These are phyloP conservation scores for Lepus oiostolus DNA, from an alignment of 2,797 vertebrate genomes.

Conservation along the genomic window DNA sequence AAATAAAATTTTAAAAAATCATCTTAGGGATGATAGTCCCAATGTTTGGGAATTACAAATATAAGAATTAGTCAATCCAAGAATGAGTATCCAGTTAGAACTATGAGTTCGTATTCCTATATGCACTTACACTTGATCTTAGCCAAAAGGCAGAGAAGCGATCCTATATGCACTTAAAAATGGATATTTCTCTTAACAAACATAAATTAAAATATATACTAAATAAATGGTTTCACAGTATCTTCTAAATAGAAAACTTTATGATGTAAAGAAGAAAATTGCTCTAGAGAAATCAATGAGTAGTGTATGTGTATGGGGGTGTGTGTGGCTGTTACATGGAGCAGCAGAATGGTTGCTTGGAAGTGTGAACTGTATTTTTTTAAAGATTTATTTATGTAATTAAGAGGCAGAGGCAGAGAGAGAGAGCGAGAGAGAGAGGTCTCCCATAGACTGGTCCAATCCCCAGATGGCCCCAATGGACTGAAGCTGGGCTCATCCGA, in stretches of 20 bases:
- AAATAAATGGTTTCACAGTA: slow-evolving; percentile 50
- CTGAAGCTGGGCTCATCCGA: too few species aligned
- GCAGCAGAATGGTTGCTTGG: background rate
- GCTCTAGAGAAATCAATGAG: slow-evolving; percentile 50
- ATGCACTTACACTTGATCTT: too few species aligned
- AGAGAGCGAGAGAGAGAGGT: too few species aligned
- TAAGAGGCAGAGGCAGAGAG: too few species aligned
- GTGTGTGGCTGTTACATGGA: background rate
- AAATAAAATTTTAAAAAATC: background rate
- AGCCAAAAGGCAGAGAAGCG: background rate
- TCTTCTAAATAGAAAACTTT: slow-evolving; percentile 61
- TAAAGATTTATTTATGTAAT: too few species aligned
- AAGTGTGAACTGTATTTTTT: background rate
- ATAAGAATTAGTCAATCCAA: background rate
- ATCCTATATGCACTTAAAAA: slow-evolving; percentile 38
- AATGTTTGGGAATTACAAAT: slow-evolving; percentile 4
- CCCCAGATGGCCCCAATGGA: too few species aligned
- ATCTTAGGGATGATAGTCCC: background rate
- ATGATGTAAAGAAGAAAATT: slow-evolving; percentile 66
- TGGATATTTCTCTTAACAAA: slow-evolving; percentile 62
- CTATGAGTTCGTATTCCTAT: background rate
- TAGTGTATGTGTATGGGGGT: background rate
- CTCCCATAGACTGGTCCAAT: too few species aligned
- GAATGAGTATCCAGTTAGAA: slow-evolving; percentile 33
- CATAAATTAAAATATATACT: slow-evolving; percentile 49